phyloP scores from a whole-genome alignment of 2,797 vertebrate genomes.

The Diplodus puntazzo region DNA sequence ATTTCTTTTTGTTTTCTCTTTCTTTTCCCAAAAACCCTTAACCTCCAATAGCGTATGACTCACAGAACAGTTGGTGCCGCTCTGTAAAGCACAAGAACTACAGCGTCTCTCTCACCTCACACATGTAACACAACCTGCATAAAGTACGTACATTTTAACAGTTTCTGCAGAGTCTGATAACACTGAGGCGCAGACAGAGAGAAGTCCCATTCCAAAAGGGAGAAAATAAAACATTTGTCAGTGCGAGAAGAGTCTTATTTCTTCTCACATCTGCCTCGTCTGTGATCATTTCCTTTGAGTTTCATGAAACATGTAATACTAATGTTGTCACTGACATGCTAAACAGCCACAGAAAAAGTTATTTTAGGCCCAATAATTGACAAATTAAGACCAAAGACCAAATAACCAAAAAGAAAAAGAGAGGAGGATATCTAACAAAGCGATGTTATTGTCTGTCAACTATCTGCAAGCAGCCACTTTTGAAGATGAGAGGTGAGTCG shows the following conservation, averaged over 20 bases:
- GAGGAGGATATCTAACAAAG: slow-evolving; percentile 59
- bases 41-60: slow-evolving; percentile 46
- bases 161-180: slow-evolving; percentile 53
- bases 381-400: slow-evolving; percentile 79
- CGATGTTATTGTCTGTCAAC: slow-evolving; percentile 61
- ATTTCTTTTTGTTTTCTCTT: slow-evolving; percentile 1
- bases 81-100: slow-evolving; percentile 41
- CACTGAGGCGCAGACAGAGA: slow-evolving; percentile 36
- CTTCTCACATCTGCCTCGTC: slow-evolving; percentile 61
- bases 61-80: slow-evolving; percentile 47
- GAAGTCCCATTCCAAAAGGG: slow-evolving; percentile 46
- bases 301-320: slow-evolving; percentile 69
- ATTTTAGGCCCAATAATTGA: slow-evolving; percentile 75
- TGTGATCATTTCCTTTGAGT: slow-evolving; percentile 71
- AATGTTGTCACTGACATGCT: slow-evolving; percentile 71
- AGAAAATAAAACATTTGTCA: slow-evolving; percentile 56
- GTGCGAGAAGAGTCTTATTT: slow-evolving; percentile 52
- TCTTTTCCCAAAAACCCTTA: slow-evolving; percentile 36
- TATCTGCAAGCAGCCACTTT: slow-evolving; percentile 59
- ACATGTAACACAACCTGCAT: slow-evolving; percentile 45
- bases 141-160: slow-evolving; percentile 48
- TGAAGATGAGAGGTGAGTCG: slow-evolving; percentile 64
- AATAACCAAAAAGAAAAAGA: slow-evolving; percentile 44
- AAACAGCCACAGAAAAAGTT: slow-evolving; percentile 55
- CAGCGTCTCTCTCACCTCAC: slow-evolving; percentile 49